A percentile compares a stretch with the other conserved stretches of the same genome.
phyloP scores from a whole-genome alignment of 64 coral and sea anemone species.

The Anthopleura sola region DNA sequence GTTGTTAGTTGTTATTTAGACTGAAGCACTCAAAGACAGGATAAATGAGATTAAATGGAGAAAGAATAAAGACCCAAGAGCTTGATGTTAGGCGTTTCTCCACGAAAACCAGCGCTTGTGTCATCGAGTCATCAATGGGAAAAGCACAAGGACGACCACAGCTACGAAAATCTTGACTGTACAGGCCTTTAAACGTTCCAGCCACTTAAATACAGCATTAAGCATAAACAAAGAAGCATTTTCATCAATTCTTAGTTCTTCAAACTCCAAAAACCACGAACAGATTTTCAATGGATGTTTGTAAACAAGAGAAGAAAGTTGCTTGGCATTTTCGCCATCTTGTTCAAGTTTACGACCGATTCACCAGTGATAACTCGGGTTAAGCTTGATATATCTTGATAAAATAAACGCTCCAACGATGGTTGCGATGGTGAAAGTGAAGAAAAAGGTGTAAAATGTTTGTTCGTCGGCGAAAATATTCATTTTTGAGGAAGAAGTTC shows the following conservation, averaged over 20 bases:
- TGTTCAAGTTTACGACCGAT: not conserved
- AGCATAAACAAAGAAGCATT: not conserved
- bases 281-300: not conserved
- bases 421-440: constrained; percentile 2
- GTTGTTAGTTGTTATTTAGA: too few relatives aligned
- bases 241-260: not conserved
- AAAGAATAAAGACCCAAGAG: too few relatives aligned
- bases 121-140: not conserved
- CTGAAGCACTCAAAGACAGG: too few relatives aligned
- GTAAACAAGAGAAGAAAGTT: not conserved
- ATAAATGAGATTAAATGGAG: too few relatives aligned
- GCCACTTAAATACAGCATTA: not conserved
- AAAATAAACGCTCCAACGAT: constrained; percentile 26
- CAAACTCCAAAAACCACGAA: not conserved
- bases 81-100: not conserved
- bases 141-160: not conserved
- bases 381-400: constrained; percentile 26
- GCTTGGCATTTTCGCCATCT: not conserved
- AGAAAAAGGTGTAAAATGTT: constrained; percentile 33
- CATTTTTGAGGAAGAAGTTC: constrained; percentile 8
- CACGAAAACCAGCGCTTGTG: not conserved
- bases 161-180: not conserved
- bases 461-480: constrained; percentile 31
- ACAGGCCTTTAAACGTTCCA: not conserved
- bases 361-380: constrained; percentile 33